phyloP scores from a whole-genome alignment of 2,113 vertebrate genomes.

The Porphyrio hochstetteri region DNA sequence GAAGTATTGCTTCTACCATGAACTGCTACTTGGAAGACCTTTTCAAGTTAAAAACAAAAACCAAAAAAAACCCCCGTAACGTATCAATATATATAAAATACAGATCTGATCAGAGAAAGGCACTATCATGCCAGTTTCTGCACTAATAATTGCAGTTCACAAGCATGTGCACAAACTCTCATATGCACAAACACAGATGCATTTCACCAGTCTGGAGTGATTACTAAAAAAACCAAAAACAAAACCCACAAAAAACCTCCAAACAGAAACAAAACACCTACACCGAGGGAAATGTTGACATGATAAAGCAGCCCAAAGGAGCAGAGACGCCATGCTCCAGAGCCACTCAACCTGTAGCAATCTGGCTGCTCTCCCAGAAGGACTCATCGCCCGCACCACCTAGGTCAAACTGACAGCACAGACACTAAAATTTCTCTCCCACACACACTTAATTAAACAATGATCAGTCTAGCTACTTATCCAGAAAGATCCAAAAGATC shows the following conservation, averaged over 20 bases:
- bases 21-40: background rate
- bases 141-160: background rate
- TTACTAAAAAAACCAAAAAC: background rate
- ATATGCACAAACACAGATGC: background rate
- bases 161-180: background rate
- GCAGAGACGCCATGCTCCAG: slow-evolving; percentile 46
- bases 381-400: slow-evolving; percentile 79
- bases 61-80: no score
- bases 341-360: slow-evolving; percentile 77
- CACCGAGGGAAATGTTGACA: background rate
- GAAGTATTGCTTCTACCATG: background rate
- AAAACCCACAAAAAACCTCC: background rate
- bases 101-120: background rate
- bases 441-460: background rate
- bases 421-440: slow-evolving; percentile 8
- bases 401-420: slow-evolving; percentile 76
- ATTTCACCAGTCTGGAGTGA: background rate
- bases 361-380: slow-evolving; percentile 75
- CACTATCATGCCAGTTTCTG: background rate
- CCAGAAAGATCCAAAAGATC: slow-evolving; percentile 12
- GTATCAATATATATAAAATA: background rate
- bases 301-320: background rate
- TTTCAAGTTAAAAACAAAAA: background rate
- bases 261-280: background rate
- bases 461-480: background rate